Conservation (phyloP, 64 coral and sea anemone species). For the Actinia tenebrosa region DNA sequence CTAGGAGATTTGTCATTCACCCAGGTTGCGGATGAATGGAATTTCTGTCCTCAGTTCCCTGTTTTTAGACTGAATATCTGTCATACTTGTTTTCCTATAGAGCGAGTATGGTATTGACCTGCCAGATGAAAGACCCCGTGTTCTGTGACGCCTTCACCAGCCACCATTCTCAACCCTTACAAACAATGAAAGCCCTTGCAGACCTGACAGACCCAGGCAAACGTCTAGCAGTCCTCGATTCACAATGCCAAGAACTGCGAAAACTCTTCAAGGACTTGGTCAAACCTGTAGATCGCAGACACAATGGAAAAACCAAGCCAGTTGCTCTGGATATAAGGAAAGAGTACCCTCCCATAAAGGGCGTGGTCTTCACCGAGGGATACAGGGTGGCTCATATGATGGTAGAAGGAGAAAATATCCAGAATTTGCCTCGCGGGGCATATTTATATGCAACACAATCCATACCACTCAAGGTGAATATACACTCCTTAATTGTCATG, state of each 20-base stretch:
- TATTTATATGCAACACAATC: slow-evolving; percentile 65
- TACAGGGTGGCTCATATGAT: slow-evolving; percentile 56
- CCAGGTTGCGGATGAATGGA: no score
- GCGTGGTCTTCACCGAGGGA: slow-evolving; percentile 73
- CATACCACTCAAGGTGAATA: slow-evolving; percentile 60
- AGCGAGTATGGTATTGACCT: slow-evolving; percentile 69
- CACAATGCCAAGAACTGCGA: slow-evolving; percentile 89
- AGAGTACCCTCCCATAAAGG: slow-evolving; percentile 65
- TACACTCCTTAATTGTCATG: background rate
- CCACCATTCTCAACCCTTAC: slow-evolving; percentile 14
- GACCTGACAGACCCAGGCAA: slow-evolving; percentile 70
- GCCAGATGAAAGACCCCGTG: slow-evolving; percentile 37
- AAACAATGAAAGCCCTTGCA: slow-evolving; percentile 44
- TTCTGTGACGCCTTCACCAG: slow-evolving; percentile 24
- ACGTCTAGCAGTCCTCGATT: slow-evolving; percentile 61
- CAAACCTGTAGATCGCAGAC: slow-evolving; percentile 47
- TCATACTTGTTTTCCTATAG: slow-evolving; percentile 17
- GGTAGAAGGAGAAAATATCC: slow-evolving; percentile 28
- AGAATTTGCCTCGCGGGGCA: slow-evolving; percentile 46
- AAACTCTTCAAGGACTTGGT: slow-evolving; percentile 94
- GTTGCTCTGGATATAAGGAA: slow-evolving; percentile 50
- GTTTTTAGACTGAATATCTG: background rate
- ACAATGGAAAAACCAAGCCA: slow-evolving; percentile 20
- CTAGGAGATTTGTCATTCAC: no score
- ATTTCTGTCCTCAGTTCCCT: no score